A percentile compares a stretch with the other conserved stretches of the same genome.
These are phyloP conservation scores for Hanleya hanleyi DNA, from an alignment of 2,888 invertebrate genomes.

Conservation along the genomic window DNA sequence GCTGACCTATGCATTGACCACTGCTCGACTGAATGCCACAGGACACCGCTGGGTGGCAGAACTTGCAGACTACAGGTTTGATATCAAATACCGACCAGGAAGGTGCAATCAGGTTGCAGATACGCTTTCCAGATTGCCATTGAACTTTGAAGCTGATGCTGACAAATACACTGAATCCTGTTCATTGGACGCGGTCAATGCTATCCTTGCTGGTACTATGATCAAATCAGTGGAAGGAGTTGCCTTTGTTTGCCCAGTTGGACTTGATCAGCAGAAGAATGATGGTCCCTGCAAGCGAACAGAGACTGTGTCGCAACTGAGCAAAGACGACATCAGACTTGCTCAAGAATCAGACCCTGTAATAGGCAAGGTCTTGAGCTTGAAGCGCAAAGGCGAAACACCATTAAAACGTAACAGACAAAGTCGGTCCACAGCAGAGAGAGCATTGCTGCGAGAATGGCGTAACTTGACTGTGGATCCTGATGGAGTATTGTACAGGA, in stretches of 20 bases:
- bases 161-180: background rate
- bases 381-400: background rate
- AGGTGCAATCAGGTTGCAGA: constrained; percentile 21
- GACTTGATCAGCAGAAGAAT: too few species aligned
- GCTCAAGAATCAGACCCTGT: background rate
- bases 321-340: too few species aligned
- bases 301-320: too few species aligned
- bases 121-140: constrained; percentile 13
- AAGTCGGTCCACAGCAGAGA: too few species aligned
- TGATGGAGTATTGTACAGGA: constrained; percentile 3
- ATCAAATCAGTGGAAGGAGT: background rate
- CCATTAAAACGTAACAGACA: too few species aligned
- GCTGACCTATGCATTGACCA: constrained; percentile 20
- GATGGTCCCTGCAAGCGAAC: too few species aligned
- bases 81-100: constrained; percentile 12
- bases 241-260: background rate
- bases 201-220: background rate
- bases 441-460: background rate
- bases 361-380: background rate
- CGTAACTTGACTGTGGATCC: background rate
- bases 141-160: too few species aligned
- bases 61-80: constrained; percentile 16
- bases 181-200: background rate
- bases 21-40: constrained; percentile 26
- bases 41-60: constrained; percentile 24